Base-by-base conservation (phyloP, 2,888 invertebrate genomes). In the Hemicrepidius hirtus region DNA sequence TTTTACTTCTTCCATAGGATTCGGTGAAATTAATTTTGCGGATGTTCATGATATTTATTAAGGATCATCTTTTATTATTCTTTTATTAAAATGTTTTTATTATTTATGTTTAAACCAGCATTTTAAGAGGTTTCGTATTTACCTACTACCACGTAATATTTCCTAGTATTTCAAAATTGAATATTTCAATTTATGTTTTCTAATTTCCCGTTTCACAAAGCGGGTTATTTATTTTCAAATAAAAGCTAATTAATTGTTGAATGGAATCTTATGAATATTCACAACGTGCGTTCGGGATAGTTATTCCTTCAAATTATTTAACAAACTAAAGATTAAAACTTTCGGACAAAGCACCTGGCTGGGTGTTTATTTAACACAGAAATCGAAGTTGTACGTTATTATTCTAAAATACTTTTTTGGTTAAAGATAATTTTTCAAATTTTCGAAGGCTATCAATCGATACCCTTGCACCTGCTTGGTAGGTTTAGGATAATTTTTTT, bases 11-110 rank as follows among this genome's bases (percentile, higher is more conserved):
- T 55, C 21, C 37, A 37, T 37, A 35, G 57, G 37, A 57, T 57
- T 57, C 57, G 28, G 40, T 13, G 41, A 64, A 69, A 69, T 69
- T 63, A 69, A 50, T 63, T 63, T 57, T 69, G 53, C 35, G 24
- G 44, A n/a, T 53, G 59, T 46, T 55, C 55, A 37, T 37, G 57
- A 57, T 57, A 57, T 57, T 57, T 53, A 53, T 68, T 37, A 37
- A 21, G 37, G 46, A 37, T 41, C 41, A 6, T 13, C 16, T 37
- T 62, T 41, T 46, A 41, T 32, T 60, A 3, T 67, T 57, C 37
- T 53, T 24, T 62, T 35, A 35, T 62, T 62, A 44, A 24, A 44
- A 67, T 37, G 10, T 28, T 21, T 24, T 24, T n/a, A 46, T 46
- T 46, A 20, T 49, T n/a, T n/a, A 50, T 41, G 41, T 41, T 7